These are phyloP conservation scores for Eupleurogrammus muticus DNA, from an alignment of 2,797 vertebrate genomes.

Conservation along the genomic window DNA sequence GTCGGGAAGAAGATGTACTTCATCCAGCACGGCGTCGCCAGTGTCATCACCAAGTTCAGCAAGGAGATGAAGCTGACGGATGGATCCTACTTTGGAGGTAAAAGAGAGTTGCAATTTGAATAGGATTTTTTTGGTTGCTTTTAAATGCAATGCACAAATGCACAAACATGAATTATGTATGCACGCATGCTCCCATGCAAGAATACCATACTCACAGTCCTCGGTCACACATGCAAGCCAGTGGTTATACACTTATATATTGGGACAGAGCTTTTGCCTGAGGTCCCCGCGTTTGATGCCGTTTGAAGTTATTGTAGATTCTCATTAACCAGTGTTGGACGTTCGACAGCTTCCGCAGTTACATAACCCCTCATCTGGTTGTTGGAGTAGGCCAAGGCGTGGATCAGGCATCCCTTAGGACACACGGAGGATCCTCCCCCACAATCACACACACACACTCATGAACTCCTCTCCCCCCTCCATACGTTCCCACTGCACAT, in stretches of 20 bases:
- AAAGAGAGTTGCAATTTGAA: not conserved
- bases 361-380: constrained; percentile 80
- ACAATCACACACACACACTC: constrained; percentile 23
- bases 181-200: not conserved
- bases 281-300: constrained; percentile 57
- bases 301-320: constrained; percentile 73
- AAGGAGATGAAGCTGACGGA: constrained; percentile 98
- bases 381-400: constrained; percentile 72
- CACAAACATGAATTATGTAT: constrained; percentile 6
- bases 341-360: constrained; percentile 69
- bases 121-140: not conserved
- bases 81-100: constrained; percentile 98
- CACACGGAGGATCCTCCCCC: constrained; percentile 65
- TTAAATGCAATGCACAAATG: not conserved
- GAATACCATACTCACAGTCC: not conserved
- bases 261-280: constrained; percentile 22
- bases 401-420: constrained; percentile 82
- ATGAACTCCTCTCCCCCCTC: constrained; percentile 43
- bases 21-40: constrained; percentile 96
- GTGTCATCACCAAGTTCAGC: constrained; percentile 97
- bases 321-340: constrained; percentile 75
- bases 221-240: constrained; percentile 15
- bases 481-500: constrained; percentile 42
- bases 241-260: constrained; percentile 7
- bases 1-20: constrained; percentile 99